Conservation (phyloP, 2,888 invertebrate genomes). For the Beris morrisii region DNA sequence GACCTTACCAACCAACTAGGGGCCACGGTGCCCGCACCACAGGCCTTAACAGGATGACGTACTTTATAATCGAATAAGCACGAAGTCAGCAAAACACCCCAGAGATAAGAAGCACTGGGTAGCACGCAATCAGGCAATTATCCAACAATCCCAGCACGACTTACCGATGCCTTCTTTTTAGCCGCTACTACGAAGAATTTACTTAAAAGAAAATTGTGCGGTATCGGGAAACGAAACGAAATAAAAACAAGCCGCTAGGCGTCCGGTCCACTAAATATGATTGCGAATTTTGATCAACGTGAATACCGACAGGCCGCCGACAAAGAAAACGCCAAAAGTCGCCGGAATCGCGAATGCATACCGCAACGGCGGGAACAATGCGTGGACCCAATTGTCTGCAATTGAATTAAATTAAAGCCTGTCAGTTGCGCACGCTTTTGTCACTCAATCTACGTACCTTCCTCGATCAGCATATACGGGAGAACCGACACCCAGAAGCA, state of each 20-base stretch:
- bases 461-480: slow-evolving; percentile 66
- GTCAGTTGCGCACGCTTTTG: slow-evolving; percentile 10
- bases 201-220: neutral
- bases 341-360: slow-evolving; percentile 65
- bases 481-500: slow-evolving; percentile 69
- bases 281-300: slow-evolving; percentile 61
- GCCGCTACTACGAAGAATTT: no score
- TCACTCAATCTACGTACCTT: slow-evolving; percentile 55
- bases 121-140: no score
- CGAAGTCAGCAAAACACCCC: no score
- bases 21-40: no score
- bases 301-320: slow-evolving; percentile 67
- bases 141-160: no score
- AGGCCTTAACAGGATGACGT: no score
- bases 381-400: slow-evolving; percentile 60
- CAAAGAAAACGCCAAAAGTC: slow-evolving; percentile 63
- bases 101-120: no score
- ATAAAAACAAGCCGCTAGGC: neutral
- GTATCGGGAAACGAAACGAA: neutral
- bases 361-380: slow-evolving; percentile 60
- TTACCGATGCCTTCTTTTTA: no score
- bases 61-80: no score
- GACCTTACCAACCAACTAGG: neutral
- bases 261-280: slow-evolving; percentile 9
- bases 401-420: slow-evolving; percentile 38